A percentile compares a stretch with the other conserved stretches of the same genome.
phyloP scores from a whole-genome alignment of 2,888 invertebrate species.

The Hypolimnas misippus region DNA sequence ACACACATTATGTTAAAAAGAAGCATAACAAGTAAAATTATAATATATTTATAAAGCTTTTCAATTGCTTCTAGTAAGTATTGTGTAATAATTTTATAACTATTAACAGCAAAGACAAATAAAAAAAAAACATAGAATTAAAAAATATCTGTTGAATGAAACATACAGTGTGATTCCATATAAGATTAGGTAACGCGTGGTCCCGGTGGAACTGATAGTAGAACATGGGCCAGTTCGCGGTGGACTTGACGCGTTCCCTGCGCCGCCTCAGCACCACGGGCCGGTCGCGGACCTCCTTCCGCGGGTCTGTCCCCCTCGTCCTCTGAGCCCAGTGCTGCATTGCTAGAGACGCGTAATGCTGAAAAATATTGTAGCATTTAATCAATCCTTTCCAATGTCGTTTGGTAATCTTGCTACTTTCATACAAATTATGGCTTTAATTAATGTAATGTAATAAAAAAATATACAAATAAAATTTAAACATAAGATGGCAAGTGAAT shows the following conservation, averaged over 20 bases:
- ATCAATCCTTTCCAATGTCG: not conserved
- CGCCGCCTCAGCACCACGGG: conserved; percentile 96
- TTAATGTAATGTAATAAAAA: too few relatives aligned
- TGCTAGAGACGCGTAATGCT: conserved; percentile 76
- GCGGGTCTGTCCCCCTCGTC: conserved; percentile 80
- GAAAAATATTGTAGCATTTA: not conserved
- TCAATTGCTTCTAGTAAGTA: too few relatives aligned
- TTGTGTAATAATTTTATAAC: too few relatives aligned
- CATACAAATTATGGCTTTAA: too few relatives aligned
- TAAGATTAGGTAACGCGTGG: conserved; percentile 97
- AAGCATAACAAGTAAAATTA: too few relatives aligned
- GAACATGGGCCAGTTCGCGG: conserved; percentile 96
- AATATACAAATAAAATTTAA: too few relatives aligned
- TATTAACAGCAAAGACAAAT: too few relatives aligned
- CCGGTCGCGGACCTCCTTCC: conserved; percentile 86
- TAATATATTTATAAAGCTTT: too few relatives aligned
- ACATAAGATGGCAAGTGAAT: too few relatives aligned
- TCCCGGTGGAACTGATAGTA: conserved; percentile 97
- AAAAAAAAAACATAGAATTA: too few relatives aligned
- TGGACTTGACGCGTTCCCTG: conserved; percentile 93
- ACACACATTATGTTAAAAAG: too few relatives aligned
- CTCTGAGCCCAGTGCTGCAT: conserved; percentile 86
- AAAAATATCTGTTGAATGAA: not conserved
- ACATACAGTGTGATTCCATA: conserved; percentile 98
- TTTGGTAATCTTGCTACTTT: too few relatives aligned